Evolutionary conservation across 1,140 invertebrate species (phyloP).

Genomic region (Himalopsyche phryganea): DNA sequence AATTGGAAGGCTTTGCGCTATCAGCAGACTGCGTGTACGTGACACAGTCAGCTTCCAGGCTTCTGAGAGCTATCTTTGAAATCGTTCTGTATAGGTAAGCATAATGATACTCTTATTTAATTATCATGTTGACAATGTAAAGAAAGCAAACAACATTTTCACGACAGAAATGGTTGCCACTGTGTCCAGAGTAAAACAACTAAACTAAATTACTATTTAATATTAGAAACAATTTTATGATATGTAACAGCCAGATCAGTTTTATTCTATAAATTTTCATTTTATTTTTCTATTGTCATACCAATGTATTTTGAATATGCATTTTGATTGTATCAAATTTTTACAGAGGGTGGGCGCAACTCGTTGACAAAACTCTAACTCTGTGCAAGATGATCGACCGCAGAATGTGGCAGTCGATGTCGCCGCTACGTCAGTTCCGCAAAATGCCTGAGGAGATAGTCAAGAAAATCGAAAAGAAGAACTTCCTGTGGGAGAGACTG

Average conservation of each 20-base stretch:
- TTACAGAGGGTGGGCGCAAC: constrained; percentile 91
- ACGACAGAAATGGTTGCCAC: too few species aligned
- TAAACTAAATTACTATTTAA: too few species aligned
- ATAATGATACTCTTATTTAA: background rate
- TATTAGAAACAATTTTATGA: too few species aligned
- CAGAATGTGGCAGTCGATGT: constrained; percentile 99
- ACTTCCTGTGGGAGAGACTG: constrained; percentile 88
- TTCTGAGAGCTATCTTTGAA: constrained; percentile 97
- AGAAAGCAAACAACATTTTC: too few species aligned
- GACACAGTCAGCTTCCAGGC: constrained; percentile 92
- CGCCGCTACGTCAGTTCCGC: constrained; percentile 93
- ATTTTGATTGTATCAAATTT: too few species aligned
- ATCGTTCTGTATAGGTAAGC: constrained; percentile 68
- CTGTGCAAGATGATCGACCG: constrained; percentile 99
- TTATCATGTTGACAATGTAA: too few species aligned
- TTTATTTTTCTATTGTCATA: too few species aligned
- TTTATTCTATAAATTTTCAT: too few species aligned
- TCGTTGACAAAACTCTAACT: constrained; percentile 93
- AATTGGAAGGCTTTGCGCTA: constrained; percentile 96
- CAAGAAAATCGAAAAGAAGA: constrained; percentile 98
- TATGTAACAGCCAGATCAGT: too few species aligned
- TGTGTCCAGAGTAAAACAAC: too few species aligned
- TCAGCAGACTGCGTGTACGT: constrained; percentile 99
- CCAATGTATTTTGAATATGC: too few species aligned
- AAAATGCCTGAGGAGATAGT: constrained; percentile 98